Base-by-base conservation (phyloP, 2,797 vertebrate species). In the Enteromius afrohamiltoni region DNA sequence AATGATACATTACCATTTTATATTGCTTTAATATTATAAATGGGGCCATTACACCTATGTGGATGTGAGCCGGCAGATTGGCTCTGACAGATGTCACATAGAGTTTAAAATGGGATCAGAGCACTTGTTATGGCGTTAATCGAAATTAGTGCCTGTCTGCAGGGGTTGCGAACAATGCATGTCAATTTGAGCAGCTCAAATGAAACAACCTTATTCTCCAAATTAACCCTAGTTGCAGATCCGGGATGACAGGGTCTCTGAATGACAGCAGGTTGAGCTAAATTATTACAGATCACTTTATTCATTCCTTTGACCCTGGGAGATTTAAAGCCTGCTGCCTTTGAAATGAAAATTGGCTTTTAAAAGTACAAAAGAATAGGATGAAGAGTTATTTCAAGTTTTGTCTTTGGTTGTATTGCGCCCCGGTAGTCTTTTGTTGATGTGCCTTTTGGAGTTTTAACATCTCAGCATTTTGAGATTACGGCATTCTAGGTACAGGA, bases 61-160 rank as follows among this genome's bases (percentile, higher is more conserved):
- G 31, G 23, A 29, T 23, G 29, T 53, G 65, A 74, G 62, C 40
- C 42, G 49, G 26, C 49, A 53, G 51, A 71, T 84, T 68, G 71
- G 68, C 79, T 80, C 14, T 67, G 67, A 65, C 82, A 86, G 58
- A 86, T 83, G 80, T 83, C 78, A 51, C 53, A 47, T 40, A 19
- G 9, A 23, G 42, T 78, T 42, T 79, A 29, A 47, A 77, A 76
- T 80, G 65, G 83, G 40, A 69, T 80, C 45, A n/a, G 80, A 76
- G 58, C 19, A 1, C 9, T 80, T 47, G 77, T 26, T 0, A 83
- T 73, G 71, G 16, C 71, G 53, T 79, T 60, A 84, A 86, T 85
- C 37, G 55, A 80, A 74, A 88, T 87, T 86, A 84, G 67, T 80
- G n/a, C 55, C 77, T 42, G 2, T 86, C 65, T 74, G 11, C 21